Base-by-base conservation (phyloP, 2,888 invertebrate species). In the Scaeva pyrastri region DNA sequence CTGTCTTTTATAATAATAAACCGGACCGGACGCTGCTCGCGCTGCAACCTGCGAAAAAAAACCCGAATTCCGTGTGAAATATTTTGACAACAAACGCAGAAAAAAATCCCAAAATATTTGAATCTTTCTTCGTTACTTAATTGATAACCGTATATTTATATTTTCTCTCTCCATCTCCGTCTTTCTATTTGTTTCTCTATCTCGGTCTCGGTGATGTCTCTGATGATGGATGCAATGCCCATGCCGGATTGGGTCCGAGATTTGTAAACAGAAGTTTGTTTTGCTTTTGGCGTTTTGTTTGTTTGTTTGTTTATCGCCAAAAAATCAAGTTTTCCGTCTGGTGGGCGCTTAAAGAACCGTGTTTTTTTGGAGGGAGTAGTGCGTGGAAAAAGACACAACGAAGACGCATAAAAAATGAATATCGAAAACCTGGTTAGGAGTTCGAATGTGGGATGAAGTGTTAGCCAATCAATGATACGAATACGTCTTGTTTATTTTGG, bases 261-360 rank as follows among this genome's bases (percentile, higher is more conserved):
- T 52, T 72, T 81, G 85, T 85, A 85, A 85, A 85, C 85, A 85
- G 41, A 80, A 75, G 48, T 52, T 73, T 56, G 45, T 45, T 70
- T 75, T 68, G 50, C 31, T 56, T 68, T 79, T 76, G 16, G 56
- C n/a, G n/a, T n/a, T 72, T 82, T 66, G 26, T 74, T 78, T 70
- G 55, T 39, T 52, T 72, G 66, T 58, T 56, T 77, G 77, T 70
- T 70, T 76, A 80, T 76, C 68, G 74, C 48, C 73, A 73, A 68
- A 71, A n/a, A 84, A 80, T 71, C 80, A 71, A 80, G 72, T 83
- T 83, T 77, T 21, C 23, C 21, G 43, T n/a, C 31, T 50, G 6
- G 43, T 76, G 70, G 43, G 41, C 64, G 64, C 64, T 75, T 62
- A 56, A 73, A 50, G 70, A 74, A 70, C 70, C 58, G 75, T 58